These are phyloP conservation scores for Scytalopus superciliaris DNA, from an alignment of 2,113 vertebrate genomes.

Conservation along the genomic window DNA sequence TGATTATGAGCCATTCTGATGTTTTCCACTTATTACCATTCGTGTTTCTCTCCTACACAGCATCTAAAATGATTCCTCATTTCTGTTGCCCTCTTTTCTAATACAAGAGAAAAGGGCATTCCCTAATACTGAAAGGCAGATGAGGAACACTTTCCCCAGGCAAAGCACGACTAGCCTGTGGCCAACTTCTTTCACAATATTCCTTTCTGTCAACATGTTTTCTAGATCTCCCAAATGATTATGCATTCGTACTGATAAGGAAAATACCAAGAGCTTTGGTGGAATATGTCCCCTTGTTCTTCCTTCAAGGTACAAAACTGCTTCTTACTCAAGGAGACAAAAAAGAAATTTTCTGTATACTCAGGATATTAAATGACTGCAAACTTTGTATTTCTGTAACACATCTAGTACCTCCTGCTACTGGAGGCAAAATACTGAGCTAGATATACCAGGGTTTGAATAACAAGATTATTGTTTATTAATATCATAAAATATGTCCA, in stretches of 20 bases:
- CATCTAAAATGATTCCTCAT: neutral
- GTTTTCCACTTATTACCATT: conserved; percentile 23
- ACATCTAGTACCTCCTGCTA: neutral
- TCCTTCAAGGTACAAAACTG: neutral
- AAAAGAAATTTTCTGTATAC: neutral
- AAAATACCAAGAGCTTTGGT: neutral
- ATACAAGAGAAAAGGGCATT: neutral
- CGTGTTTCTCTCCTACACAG: neutral
- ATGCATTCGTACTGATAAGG: neutral
- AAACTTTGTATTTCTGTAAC: neutral
- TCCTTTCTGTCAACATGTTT: neutral
- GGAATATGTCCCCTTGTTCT: neutral
- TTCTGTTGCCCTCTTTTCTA: neutral
- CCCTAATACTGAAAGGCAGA: conserved; percentile 35
- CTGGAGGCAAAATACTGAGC: neutral
- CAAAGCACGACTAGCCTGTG: neutral
- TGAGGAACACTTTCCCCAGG: neutral
- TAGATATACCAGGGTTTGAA: neutral
- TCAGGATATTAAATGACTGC: neutral
- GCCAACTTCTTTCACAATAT: neutral
- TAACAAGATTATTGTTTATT: neutral
- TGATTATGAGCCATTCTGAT: conserved; percentile 24
- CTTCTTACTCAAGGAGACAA: neutral
- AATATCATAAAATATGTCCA: neutral
- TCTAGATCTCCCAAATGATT: neutral